phyloP scores from a whole-genome alignment of 2,888 invertebrate species.

The Hirtodrosophila trivittata region DNA sequence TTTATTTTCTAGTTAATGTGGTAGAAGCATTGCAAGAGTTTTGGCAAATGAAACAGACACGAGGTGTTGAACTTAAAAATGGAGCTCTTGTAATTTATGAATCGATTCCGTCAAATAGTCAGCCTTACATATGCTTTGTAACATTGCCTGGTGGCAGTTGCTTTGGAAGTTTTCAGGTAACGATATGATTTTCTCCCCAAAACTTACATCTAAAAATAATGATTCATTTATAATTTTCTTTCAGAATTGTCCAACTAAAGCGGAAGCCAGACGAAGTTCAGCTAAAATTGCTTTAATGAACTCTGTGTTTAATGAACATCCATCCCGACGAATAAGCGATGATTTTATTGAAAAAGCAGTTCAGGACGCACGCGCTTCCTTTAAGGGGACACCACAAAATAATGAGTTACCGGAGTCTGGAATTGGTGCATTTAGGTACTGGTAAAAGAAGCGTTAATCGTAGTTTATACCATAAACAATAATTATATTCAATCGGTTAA shows the following conservation, averaged over 20 bases:
- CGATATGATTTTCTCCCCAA: neutral
- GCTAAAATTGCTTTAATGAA: constrained; percentile 98
- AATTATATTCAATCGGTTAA: neutral
- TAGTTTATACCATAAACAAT: neutral
- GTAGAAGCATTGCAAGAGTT: constrained; percentile 98
- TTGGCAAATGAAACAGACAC: constrained; percentile 97
- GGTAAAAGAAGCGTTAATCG: constrained; percentile 5
- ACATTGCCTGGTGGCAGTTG: constrained; percentile 97
- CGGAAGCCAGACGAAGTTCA: constrained; percentile 96
- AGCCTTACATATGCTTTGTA: constrained; percentile 97
- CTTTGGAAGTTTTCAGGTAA: constrained; percentile 97
- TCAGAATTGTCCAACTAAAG: constrained; percentile 96
- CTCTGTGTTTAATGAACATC: constrained; percentile 98
- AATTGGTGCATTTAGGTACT: constrained; percentile 88
- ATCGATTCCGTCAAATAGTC: constrained; percentile 94
- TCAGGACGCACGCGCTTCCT: constrained; percentile 94
- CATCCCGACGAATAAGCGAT: constrained; percentile 94
- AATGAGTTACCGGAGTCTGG: constrained; percentile 89
- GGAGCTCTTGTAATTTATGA: constrained; percentile 97
- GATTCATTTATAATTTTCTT: constrained; percentile 8
- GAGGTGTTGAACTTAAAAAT: constrained; percentile 92
- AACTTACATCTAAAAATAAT: neutral
- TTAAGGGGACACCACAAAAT: constrained; percentile 87
- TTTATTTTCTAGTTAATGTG: constrained; percentile 90
- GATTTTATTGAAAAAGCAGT: constrained; percentile 97